phyloP scores from a whole-genome alignment of 2,888 invertebrate genomes.

The Meiosimyza decipiens region DNA sequence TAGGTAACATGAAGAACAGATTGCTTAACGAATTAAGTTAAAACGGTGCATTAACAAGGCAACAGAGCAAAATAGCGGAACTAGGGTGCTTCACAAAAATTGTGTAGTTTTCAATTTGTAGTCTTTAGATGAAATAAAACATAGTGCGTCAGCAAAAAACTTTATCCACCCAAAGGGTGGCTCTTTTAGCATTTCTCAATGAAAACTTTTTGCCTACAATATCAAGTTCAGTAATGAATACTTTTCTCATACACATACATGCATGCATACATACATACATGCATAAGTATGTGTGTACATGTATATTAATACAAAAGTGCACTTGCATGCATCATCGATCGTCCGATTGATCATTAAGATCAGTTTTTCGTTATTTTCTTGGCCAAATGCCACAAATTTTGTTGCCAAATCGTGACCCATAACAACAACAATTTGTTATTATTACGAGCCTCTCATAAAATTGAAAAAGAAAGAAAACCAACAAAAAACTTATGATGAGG shows the following conservation, averaged over 20 bases:
- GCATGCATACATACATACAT: too few relatives aligned
- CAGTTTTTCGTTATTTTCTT: not conserved
- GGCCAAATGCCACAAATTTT: constrained; percentile 13
- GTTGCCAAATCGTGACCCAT: constrained; percentile 39
- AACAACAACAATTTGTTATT: constrained; percentile 39
- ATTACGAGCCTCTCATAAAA: constrained; percentile 2
- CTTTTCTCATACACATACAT: too few relatives aligned
- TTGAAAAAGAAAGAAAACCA: not conserved
- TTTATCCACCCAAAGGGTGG: too few relatives aligned
- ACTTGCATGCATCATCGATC: not conserved
- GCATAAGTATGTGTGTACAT: too few relatives aligned
- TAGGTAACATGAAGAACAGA: not conserved
- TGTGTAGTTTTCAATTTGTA: too few relatives aligned
- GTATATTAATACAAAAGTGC: not conserved
- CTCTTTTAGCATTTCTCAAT: too few relatives aligned
- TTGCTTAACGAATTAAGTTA: constrained; percentile 15
- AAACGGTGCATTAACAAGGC: not conserved
- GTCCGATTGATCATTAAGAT: not conserved
- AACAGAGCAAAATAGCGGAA: not conserved
- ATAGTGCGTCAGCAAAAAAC: too few relatives aligned
- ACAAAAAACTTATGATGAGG: constrained; percentile 18
- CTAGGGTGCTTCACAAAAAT: too few relatives aligned
- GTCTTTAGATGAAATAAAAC: too few relatives aligned
- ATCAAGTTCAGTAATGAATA: not conserved
- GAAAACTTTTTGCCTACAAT: too few relatives aligned